phyloP scores from a whole-genome alignment of 2,113 vertebrate genomes.

The Addax nasomaculatus region DNA sequence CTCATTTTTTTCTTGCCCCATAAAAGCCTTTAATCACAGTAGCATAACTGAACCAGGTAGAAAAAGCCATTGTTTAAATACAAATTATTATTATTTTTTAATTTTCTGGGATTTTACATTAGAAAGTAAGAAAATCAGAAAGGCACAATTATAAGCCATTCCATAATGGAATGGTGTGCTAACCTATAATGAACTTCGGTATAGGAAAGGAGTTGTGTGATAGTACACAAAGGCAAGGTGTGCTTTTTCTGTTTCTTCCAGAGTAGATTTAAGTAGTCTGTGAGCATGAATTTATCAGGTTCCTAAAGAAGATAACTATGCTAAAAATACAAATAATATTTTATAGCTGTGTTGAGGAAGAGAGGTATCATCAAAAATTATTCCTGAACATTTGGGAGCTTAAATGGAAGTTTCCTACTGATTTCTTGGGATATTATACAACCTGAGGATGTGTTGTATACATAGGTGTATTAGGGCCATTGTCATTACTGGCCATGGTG shows the following conservation, averaged over 20 bases:
- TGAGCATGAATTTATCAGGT: background rate
- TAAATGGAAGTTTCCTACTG: background rate
- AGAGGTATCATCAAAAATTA: background rate
- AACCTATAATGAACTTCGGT: background rate
- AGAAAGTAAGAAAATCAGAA: constrained; percentile 9
- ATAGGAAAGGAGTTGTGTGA: background rate
- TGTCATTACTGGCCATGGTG: background rate
- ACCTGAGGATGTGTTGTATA: background rate
- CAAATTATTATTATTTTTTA: background rate
- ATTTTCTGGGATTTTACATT: background rate
- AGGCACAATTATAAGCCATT: background rate
- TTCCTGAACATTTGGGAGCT: background rate
- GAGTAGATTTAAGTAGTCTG: background rate
- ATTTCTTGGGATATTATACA: background rate
- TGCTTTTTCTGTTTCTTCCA: background rate
- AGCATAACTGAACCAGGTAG: constrained; percentile 2
- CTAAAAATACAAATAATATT: background rate
- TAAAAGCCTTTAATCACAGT: constrained; percentile 36
- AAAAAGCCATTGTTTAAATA: constrained; percentile 24
- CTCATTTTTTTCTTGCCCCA: background rate
- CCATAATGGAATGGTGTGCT: background rate
- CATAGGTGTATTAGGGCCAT: background rate
- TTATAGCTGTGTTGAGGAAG: background rate
- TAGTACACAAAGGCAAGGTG: background rate
- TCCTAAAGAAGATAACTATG: background rate